Evolutionary conservation across 53 echinoderm and acorn worm species (phyloP).

Genomic region (Holothuria leucospilota): DNA sequence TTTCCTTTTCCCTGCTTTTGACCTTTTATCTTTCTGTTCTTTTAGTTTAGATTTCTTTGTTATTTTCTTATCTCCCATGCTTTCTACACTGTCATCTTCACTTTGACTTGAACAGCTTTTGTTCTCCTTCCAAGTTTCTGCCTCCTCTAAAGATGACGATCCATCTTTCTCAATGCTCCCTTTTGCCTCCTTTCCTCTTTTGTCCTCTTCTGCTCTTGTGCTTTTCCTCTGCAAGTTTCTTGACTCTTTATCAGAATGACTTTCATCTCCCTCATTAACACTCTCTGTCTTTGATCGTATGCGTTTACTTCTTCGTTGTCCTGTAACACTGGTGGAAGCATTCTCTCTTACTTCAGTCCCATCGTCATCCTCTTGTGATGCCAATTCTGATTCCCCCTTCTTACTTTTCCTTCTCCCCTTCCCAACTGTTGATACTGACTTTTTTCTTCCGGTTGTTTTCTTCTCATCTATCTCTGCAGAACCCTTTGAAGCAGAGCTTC

Average conservation of each 20-base stretch:
- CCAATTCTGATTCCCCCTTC: neutral
- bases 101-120: too few species aligned
- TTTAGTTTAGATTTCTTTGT: neutral
- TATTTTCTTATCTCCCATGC: neutral
- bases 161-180: too few species aligned
- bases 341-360: conserved; percentile 24
- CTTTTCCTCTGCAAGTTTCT: too few species aligned
- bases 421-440: neutral
- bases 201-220: too few species aligned
- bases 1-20: neutral
- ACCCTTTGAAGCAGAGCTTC: too few species aligned
- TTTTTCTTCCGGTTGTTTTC: neutral
- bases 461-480: too few species aligned
- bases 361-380: neutral
- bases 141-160: too few species aligned
- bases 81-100: neutral
- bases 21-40: neutral
- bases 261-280: neutral
- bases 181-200: too few species aligned
- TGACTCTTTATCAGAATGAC: neutral
- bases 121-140: too few species aligned
- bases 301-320: neutral
- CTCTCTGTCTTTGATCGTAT: neutral
- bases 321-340: neutral
- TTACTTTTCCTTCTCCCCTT: neutral